Percentiles rank a stretch among this genome's conserved stretches.
phyloP scores from a whole-genome alignment of 2,113 vertebrate species.

The Oenanthe oenanthe region DNA sequence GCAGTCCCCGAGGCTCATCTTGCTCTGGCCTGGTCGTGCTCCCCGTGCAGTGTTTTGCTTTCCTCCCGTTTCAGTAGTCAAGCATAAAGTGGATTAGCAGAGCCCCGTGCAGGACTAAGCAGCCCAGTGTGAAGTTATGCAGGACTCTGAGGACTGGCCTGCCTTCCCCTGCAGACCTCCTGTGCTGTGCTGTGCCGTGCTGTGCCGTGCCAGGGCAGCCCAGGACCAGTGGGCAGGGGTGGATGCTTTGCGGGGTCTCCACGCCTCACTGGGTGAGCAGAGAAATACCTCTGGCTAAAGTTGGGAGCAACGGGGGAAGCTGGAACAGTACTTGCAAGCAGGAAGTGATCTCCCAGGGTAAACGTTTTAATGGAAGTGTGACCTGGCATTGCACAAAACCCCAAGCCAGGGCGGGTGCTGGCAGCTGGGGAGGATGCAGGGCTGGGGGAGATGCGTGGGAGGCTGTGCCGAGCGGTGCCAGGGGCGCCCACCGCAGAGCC shows the following conservation, averaged over 20 bases:
- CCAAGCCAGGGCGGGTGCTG: conserved; percentile 1
- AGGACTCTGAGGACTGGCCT: neutral
- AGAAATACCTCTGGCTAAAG: neutral
- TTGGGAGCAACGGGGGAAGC: neutral
- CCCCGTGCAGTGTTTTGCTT: neutral
- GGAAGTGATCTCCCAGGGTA: conserved; percentile 39
- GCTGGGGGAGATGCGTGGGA: neutral
- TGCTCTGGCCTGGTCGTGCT: neutral
- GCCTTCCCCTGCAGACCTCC: neutral
- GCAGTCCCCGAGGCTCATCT: neutral
- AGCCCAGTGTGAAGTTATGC: neutral
- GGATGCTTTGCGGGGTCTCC: neutral
- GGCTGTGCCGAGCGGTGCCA: neutral
- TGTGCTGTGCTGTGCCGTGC: neutral
- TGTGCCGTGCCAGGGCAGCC: neutral
- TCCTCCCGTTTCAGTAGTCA: neutral
- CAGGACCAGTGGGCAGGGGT: neutral
- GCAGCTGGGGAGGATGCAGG: conserved; percentile 44
- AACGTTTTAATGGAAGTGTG: conserved; percentile 35
- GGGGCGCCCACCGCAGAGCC: neutral
- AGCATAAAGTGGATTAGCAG: conserved; percentile 37
- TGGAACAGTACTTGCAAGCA: neutral
- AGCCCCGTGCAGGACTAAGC: conserved; percentile 24
- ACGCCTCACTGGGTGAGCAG: accelerated
- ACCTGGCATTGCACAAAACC: conserved; percentile 38